Conservation (phyloP, 2,113 vertebrate species). For the Leptocoma aspasia region DNA sequence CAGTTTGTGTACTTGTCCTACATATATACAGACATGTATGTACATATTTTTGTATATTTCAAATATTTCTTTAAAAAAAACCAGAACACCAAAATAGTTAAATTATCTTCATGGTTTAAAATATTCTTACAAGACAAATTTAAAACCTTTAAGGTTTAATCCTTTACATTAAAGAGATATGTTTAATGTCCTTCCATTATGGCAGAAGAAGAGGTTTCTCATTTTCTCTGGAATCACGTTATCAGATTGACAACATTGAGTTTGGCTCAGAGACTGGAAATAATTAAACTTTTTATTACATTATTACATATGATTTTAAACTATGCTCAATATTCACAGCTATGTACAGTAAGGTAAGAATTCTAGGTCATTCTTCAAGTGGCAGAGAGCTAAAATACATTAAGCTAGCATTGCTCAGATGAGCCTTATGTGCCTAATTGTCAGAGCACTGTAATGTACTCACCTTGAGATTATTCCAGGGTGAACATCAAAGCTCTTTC, state of each 20-base stretch:
- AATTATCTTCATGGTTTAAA: neutral
- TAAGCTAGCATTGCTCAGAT: neutral
- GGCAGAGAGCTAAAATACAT: neutral
- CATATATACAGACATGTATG: fast-evolving
- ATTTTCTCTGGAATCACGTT: neutral
- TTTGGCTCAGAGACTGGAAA: neutral
- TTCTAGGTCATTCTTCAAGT: neutral
- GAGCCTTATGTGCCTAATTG: neutral
- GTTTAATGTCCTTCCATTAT: fast-evolving
- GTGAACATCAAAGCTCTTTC: constrained; percentile 8
- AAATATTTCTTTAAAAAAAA: neutral
- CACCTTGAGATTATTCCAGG: neutral
- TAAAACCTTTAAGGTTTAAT: neutral
- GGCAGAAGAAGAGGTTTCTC: neutral
- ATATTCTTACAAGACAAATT: neutral
- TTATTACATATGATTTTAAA: neutral
- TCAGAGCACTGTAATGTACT: neutral
- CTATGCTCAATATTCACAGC: neutral
- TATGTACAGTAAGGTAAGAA: neutral
- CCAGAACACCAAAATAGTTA: neutral
- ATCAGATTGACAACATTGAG: neutral
- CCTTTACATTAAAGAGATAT: neutral
- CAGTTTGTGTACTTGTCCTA: neutral
- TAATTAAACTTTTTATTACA: neutral
- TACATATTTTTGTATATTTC: neutral